Evolutionary conservation across 2,888 invertebrate species (phyloP).

Genomic region (Emesis russula): DNA sequence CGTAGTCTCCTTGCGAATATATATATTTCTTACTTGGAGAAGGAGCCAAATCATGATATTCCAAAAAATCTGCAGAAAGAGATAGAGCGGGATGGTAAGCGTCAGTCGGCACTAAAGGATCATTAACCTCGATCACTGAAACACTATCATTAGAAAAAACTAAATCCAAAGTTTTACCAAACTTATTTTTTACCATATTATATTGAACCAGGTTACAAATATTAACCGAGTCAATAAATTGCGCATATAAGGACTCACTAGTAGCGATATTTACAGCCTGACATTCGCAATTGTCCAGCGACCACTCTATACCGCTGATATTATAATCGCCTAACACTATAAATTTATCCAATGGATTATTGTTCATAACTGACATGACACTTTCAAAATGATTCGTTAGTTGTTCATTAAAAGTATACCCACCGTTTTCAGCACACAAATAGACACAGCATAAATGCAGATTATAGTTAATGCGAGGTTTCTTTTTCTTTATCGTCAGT

Average conservation of each 20-base stretch:
- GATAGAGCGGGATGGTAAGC: background rate
- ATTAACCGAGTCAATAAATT: background rate
- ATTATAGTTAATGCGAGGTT: background rate
- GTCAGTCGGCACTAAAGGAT: background rate
- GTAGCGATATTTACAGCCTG: background rate
- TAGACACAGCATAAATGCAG: background rate
- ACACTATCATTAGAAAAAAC: background rate
- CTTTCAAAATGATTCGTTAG: background rate
- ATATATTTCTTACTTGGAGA: background rate
- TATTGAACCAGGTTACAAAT: background rate
- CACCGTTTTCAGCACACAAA: background rate
- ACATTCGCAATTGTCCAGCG: background rate
- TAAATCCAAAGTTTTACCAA: background rate
- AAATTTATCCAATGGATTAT: background rate
- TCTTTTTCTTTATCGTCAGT: background rate
- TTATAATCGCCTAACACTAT: background rate
- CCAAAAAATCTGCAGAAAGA: background rate
- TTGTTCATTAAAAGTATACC: background rate
- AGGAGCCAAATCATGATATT: background rate
- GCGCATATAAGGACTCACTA: background rate
- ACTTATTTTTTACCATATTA: background rate
- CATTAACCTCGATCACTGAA: background rate
- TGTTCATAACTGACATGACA: background rate
- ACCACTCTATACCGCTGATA: conserved; percentile 2
- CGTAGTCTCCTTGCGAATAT: background rate